A percentile compares a stretch with the other conserved stretches of the same genome.
Evolutionary conservation across 2,888 invertebrate species (phyloP).

Genomic region (Globia sparganii): DNA sequence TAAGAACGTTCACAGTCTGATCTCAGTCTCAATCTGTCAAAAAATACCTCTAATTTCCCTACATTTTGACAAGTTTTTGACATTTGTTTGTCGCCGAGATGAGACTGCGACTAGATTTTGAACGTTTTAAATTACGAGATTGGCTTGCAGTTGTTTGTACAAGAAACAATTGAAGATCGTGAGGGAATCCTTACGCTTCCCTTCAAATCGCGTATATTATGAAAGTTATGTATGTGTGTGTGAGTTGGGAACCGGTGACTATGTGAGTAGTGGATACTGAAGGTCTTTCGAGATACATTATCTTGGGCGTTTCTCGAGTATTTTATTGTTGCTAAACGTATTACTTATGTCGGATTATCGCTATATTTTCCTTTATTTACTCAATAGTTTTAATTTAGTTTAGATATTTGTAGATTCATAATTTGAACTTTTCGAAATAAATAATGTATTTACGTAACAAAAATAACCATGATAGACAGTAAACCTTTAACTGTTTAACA

Average conservation of each 20-base stretch:
- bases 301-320: not conserved
- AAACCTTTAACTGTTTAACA: slow-evolving; percentile 32
- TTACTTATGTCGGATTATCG: not conserved
- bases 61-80: too few species aligned
- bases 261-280: not conserved
- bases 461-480: slow-evolving; percentile 21
- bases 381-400: not conserved
- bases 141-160: not conserved
- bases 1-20: too few species aligned
- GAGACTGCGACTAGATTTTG: too few species aligned
- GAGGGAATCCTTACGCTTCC: not conserved
- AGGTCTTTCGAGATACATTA: not conserved
- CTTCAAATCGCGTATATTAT: not conserved
- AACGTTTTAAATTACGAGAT: too few species aligned
- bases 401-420: not conserved
- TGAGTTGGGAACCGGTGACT: not conserved
- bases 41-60: too few species aligned
- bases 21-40: too few species aligned
- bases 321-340: slow-evolving; percentile 11
- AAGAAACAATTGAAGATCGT: not conserved
- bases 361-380: not conserved
- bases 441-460: not conserved
- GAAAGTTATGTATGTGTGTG: not conserved
- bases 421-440: not conserved
- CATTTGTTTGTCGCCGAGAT: too few species aligned